These are phyloP conservation scores for Meta bourneti DNA, from an alignment of 2,888 invertebrate genomes.

Conservation along the genomic window DNA sequence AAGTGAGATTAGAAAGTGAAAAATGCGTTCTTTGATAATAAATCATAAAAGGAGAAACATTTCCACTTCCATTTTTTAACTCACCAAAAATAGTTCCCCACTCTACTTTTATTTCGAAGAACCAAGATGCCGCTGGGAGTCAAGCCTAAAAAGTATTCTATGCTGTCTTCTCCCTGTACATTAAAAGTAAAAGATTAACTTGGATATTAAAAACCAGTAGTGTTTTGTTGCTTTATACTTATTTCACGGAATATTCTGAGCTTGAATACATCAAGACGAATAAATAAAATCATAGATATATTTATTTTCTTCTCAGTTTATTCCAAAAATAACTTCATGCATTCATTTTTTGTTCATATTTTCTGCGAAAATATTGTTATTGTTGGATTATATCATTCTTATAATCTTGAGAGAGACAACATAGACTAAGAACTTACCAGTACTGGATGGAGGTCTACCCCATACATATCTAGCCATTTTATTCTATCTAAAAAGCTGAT, in stretches of 20 bases:
- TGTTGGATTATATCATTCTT: too few species aligned
- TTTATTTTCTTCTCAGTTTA: too few species aligned
- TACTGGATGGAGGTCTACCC: slow-evolving; percentile 97
- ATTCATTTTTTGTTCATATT: too few species aligned
- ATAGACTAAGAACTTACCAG: slow-evolving; percentile 84
- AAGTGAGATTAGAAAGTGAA: neutral
- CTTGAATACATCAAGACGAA: too few species aligned
- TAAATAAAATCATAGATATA: too few species aligned
- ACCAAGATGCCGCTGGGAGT: slow-evolving; percentile 97
- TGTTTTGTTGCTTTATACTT: too few species aligned
- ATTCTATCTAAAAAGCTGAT: slow-evolving; percentile 97
- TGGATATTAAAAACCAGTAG: too few species aligned
- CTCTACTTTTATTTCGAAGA: slow-evolving; percentile 95
- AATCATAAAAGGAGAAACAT: neutral
- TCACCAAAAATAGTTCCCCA: slow-evolving; percentile 97
- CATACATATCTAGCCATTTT: slow-evolving; percentile 99
- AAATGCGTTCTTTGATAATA: neutral
- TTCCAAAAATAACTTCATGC: too few species aligned
- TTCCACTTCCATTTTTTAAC: slow-evolving; percentile 70
- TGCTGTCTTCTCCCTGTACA: slow-evolving; percentile 94
- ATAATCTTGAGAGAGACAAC: too few species aligned
- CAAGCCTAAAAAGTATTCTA: slow-evolving; percentile 96
- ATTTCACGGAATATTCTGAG: too few species aligned
- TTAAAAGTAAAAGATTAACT: neutral
- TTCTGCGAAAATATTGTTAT: too few species aligned